Evolutionary conservation across 2,113 vertebrate species (phyloP), one percentile per base, ranked within the genome.

Genomic region (Macquaria australasica): DNA sequence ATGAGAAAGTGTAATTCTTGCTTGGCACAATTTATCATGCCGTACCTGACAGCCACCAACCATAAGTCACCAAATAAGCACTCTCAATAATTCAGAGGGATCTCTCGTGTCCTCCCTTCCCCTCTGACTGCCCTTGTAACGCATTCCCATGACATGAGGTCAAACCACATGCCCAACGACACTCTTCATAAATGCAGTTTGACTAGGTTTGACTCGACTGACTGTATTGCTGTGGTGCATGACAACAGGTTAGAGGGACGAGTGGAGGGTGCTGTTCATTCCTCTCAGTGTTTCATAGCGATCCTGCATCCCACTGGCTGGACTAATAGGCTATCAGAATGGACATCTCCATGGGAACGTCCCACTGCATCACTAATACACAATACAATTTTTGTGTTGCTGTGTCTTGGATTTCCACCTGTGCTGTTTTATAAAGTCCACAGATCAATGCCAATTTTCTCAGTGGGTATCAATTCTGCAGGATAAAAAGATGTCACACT

Each of bases 1-100:
- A 93, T 87, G 92, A 94, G 91, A 95, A 95, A 91, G 92, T 95
- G 92, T 94, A 94, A 96, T 96, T 95, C 93, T 91, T 91, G 81
- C 88, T 81, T 70, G 83, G 80, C 83, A 88, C 91, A 71, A 93
- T 96, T 93, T 88, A 92, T 96, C 92, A 91, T 87, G 83, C 66
- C 67, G 82, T 82, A 73, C 80, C 74, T 84, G 94, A 95, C 96
- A 95, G 93, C 93, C 85, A 89, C 82, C 87, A 83, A 91, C 94
- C 95, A 95, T 95, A 94, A 95, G 89, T 95, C 94, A 95, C 88
- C 92, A 91, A 93, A 94, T 93, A 92, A 96, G 95, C 93, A 92
- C 94, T 91, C 91, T 94, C 91, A 84, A 91, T 94, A 93, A 94
- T 94, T 96, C 89, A 93, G 79, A 86, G 86, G 90, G 89, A 92